These are phyloP conservation scores for Hydroisotoma schaefferi DNA, from an alignment of 2,888 invertebrate genomes.

Conservation along the genomic window DNA sequence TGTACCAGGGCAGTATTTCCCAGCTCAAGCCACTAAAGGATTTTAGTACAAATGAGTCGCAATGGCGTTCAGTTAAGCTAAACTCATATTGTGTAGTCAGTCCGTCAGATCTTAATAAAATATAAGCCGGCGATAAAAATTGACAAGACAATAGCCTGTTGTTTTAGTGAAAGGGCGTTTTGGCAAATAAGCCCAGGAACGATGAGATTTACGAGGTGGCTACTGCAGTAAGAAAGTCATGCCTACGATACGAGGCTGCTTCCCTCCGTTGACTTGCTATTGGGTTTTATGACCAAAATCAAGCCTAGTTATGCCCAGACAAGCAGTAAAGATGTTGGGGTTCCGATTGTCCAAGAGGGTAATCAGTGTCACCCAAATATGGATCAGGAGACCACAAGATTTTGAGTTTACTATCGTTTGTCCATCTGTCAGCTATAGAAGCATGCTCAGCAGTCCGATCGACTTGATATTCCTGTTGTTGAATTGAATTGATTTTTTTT, in stretches of 20 bases:
- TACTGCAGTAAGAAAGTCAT: constrained; percentile 14
- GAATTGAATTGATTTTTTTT: too few species aligned
- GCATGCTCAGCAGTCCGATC: too few species aligned
- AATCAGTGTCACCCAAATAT: constrained; percentile 14
- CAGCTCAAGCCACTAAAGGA: too few species aligned
- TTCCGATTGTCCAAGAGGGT: background rate
- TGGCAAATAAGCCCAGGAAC: constrained; percentile 7
- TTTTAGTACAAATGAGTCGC: too few species aligned
- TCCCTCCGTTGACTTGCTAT: background rate
- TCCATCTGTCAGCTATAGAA: too few species aligned
- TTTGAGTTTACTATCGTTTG: too few species aligned
- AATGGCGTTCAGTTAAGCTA: too few species aligned
- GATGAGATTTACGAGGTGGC: constrained; percentile 13
- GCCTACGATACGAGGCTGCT: background rate
- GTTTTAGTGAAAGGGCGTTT: constrained; percentile 11
- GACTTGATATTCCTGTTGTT: too few species aligned
- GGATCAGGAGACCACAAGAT: too few species aligned
- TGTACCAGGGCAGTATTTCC: too few species aligned
- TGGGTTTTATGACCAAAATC: constrained; percentile 7
- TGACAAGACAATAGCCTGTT: constrained; percentile 16
- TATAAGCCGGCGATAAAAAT: constrained; percentile 10
- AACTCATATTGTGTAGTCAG: too few species aligned
- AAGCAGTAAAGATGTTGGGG: constrained; percentile 2
- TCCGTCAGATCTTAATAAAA: too few species aligned
- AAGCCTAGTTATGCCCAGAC: constrained; percentile 1